phyloP scores from a whole-genome alignment of 1,140 invertebrate species.

The Scaptomyza pallida region DNA sequence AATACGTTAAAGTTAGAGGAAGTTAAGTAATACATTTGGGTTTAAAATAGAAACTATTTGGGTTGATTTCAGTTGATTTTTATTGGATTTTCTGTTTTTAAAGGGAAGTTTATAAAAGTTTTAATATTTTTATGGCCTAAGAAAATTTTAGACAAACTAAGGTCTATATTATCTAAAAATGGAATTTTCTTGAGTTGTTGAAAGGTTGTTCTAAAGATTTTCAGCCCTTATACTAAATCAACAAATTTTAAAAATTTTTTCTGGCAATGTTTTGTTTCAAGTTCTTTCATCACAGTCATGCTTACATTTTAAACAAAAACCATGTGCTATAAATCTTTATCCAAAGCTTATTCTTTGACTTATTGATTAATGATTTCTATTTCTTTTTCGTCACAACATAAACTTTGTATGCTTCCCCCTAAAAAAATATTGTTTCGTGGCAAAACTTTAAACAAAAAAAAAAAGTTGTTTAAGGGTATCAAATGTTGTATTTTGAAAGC shows the following conservation, averaged over 20 bases:
- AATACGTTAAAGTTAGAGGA: background rate
- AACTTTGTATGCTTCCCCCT: background rate
- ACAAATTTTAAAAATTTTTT: background rate
- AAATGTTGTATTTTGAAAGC: conserved; percentile 51
- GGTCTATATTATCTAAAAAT: too few species aligned
- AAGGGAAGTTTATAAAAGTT: too few species aligned
- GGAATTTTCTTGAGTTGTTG: too few species aligned
- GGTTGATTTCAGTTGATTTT: background rate
- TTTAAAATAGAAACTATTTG: too few species aligned
- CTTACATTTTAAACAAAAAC: too few species aligned
- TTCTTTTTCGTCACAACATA: background rate
- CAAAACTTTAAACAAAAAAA: conserved; percentile 16
- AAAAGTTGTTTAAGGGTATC: conserved; percentile 25
- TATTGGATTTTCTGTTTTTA: too few species aligned
- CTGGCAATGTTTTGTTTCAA: background rate
- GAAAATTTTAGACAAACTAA: too few species aligned
- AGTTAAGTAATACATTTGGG: background rate
- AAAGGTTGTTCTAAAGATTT: too few species aligned
- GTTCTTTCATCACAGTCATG: background rate
- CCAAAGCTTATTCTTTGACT: background rate
- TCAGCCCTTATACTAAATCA: too few species aligned
- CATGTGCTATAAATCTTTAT: background rate
- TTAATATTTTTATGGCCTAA: too few species aligned
- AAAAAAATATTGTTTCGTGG: background rate
- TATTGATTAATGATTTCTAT: background rate